phyloP scores from a whole-genome alignment of 2,113 vertebrate genomes.

The Accipiter virgatus region DNA sequence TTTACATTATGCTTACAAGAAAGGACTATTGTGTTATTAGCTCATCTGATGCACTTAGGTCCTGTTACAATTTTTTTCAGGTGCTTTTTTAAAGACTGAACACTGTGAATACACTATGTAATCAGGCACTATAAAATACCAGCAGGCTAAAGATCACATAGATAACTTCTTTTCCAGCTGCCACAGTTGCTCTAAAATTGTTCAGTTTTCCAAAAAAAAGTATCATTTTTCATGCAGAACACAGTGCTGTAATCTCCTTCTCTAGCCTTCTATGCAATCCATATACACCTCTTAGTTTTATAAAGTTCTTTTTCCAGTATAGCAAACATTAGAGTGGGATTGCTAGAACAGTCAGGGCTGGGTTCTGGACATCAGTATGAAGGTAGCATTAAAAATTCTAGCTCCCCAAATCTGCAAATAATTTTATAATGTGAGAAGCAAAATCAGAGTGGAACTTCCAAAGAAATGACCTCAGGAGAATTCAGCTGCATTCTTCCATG shows the following conservation, averaged over 20 bases:
- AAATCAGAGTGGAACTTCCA: neutral
- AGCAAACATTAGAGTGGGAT: neutral
- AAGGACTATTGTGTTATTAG: conserved; percentile 13
- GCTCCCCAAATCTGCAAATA: neutral
- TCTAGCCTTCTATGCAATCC: neutral
- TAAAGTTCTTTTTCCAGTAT: neutral
- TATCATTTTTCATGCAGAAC: neutral
- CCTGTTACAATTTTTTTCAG: neutral
- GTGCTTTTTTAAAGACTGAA: neutral
- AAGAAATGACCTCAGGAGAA: neutral
- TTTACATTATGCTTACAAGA: conserved; percentile 47
- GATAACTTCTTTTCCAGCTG: neutral
- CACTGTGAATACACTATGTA: neutral
- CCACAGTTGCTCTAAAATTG: neutral
- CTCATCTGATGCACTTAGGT: neutral
- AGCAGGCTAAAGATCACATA: neutral
- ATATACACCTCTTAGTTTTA: neutral
- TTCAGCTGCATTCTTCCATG: neutral
- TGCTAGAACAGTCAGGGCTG: neutral
- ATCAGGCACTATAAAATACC: neutral
- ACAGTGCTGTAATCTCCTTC: neutral
- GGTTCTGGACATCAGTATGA: neutral
- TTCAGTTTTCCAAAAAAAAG: neutral
- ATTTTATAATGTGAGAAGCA: neutral
- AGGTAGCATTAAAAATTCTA: neutral